Evolutionary conservation across 2,113 vertebrate genomes (phyloP).

Genomic region (Thermophis baileyi): DNA sequence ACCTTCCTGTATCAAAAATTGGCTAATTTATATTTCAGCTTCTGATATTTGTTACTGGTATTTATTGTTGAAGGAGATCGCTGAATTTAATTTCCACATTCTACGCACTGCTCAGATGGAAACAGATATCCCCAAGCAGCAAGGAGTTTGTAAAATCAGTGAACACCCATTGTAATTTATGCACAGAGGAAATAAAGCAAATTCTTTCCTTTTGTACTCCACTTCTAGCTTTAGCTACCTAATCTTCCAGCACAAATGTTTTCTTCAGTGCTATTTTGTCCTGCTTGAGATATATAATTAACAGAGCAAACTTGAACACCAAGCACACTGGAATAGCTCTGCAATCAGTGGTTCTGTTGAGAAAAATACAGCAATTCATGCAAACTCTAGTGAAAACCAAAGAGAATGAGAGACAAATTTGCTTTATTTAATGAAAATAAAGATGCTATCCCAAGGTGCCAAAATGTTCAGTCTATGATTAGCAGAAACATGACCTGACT

Average conservation of each 20-base stretch:
- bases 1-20: not conserved
- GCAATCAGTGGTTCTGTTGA: constrained; percentile 47
- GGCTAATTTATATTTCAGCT: constrained; percentile 8
- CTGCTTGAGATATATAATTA: constrained; percentile 47
- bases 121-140: not conserved
- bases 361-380: constrained; percentile 50
- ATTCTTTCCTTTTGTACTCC: constrained; percentile 1
- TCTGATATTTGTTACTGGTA: not conserved
- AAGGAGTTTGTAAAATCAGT: constrained; percentile 16
- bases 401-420: constrained; percentile 49
- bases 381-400: constrained; percentile 50
- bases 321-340: constrained; percentile 34
- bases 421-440: constrained; percentile 45
- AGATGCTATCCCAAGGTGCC: constrained; percentile 44
- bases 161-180: not conserved
- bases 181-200: not conserved
- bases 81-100: constrained; percentile 20
- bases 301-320: constrained; percentile 37
- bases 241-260: constrained; percentile 19
- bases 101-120: not conserved
- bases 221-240: constrained; percentile 24
- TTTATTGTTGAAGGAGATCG: not conserved
- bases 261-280: constrained; percentile 37
- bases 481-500: constrained; percentile 49
- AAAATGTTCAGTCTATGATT: constrained; percentile 28